phyloP scores from a whole-genome alignment of 2,888 invertebrate genomes.

The Tubulanus polymorphus region DNA sequence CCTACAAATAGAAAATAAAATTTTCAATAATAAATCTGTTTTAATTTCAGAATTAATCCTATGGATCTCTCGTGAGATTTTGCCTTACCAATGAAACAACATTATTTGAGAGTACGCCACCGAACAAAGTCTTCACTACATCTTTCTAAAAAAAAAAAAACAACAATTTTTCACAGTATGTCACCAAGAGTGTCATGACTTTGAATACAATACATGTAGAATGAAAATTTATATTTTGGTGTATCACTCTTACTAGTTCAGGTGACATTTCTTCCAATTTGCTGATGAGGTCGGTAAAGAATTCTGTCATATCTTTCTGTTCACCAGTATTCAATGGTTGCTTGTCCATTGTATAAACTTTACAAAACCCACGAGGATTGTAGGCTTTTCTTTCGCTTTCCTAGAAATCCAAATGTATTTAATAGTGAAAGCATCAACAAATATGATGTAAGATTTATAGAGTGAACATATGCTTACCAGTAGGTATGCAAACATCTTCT shows the following conservation, averaged over 20 bases:
- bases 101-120: slow-evolving; percentile 90
- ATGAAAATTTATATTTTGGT: too few relatives aligned
- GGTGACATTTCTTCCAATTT: slow-evolving; percentile 95
- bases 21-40: background rate
- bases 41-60: background rate
- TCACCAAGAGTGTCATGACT: too few relatives aligned
- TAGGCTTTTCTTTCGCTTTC: slow-evolving; percentile 94
- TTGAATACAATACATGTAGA: too few relatives aligned
- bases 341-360: slow-evolving; percentile 95
- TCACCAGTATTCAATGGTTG: slow-evolving; percentile 93
- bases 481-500: slow-evolving; percentile 92
- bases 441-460: background rate
- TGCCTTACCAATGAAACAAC: slow-evolving; percentile 79
- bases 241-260: slow-evolving; percentile 55
- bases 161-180: background rate
- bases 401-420: slow-evolving; percentile 50
- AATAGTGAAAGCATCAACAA: background rate
- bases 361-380: slow-evolving; percentile 91
- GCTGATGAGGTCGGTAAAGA: slow-evolving; percentile 92
- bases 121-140: slow-evolving; percentile 84
- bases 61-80: background rate
- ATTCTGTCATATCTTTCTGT: slow-evolving; percentile 97
- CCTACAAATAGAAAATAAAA: slow-evolving; percentile 56
- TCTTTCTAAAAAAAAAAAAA: slow-evolving; percentile 60
- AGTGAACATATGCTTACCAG: slow-evolving; percentile 60